Conservation (phyloP, 1,140 invertebrate species). For the Polypedilum pembai region DNA sequence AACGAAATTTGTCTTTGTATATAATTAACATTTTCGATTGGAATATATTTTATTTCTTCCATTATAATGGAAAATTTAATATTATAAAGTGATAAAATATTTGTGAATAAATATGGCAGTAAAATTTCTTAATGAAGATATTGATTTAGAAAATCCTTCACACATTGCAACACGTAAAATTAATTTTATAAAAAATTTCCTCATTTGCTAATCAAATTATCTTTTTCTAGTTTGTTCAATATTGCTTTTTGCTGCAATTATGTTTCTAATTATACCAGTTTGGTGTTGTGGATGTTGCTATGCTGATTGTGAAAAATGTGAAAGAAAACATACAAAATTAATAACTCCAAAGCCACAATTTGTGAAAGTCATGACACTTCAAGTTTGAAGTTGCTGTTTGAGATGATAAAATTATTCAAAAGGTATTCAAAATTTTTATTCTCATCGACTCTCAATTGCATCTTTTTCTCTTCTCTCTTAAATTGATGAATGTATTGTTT, state of each 20-base stretch:
- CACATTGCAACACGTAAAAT: not conserved
- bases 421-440: slow-evolving; percentile 33
- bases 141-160: not conserved
- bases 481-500: too few species aligned
- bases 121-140: too few species aligned
- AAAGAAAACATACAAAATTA: not conserved
- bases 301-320: not conserved
- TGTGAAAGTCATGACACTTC: not conserved
- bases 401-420: not conserved
- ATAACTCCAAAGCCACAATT: not conserved
- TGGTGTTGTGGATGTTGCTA: not conserved
- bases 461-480: too few species aligned
- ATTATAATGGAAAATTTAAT: too few species aligned
- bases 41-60: too few species aligned
- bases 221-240: not conserved
- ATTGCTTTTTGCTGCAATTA: not conserved
- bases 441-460: too few species aligned
- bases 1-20: too few species aligned
- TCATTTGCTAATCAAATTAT: not conserved
- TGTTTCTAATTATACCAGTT: not conserved
- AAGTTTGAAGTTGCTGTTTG: not conserved
- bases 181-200: not conserved
- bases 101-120: too few species aligned
- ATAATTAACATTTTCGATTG: too few species aligned
- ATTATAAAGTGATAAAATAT: too few species aligned